Conservation (phyloP, 2,797 vertebrate genomes). For the Pangasius macronema region DNA sequence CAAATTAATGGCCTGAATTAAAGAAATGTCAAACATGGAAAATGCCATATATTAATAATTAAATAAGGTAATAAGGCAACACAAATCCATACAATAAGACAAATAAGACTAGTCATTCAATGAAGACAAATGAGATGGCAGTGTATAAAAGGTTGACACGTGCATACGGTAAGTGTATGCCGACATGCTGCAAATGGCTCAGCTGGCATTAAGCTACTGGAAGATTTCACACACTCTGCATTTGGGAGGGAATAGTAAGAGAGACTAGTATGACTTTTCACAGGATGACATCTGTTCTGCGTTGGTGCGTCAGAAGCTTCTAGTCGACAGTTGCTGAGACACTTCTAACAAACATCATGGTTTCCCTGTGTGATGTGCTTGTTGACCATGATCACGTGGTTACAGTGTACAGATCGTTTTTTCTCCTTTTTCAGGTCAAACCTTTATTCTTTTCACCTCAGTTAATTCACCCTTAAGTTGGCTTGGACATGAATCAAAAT, state of each 20-base stretch:
- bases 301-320: not conserved
- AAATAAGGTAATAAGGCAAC: not conserved
- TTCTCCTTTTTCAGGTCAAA: not conserved
- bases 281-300: not conserved
- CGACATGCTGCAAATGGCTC: not conserved
- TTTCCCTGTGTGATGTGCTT: not conserved
- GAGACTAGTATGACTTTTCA: not conserved
- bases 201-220: not conserved
- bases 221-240: not conserved
- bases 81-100: not conserved
- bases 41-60: not conserved
- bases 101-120: not conserved
- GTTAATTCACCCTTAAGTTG: not conserved
- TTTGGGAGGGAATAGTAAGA: not conserved
- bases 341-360: not conserved
- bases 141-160: not conserved
- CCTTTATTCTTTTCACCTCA: not conserved
- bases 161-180: not conserved
- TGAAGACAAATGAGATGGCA: not conserved
- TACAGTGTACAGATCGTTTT: not conserved
- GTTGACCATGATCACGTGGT: not conserved
- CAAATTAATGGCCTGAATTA: not conserved
- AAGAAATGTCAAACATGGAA: not conserved
- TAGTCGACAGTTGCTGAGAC: not conserved
- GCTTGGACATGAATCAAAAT: not conserved